Evolutionary conservation across 2,888 invertebrate genomes (phyloP).

Genomic region (Napeogenes inachia): DNA sequence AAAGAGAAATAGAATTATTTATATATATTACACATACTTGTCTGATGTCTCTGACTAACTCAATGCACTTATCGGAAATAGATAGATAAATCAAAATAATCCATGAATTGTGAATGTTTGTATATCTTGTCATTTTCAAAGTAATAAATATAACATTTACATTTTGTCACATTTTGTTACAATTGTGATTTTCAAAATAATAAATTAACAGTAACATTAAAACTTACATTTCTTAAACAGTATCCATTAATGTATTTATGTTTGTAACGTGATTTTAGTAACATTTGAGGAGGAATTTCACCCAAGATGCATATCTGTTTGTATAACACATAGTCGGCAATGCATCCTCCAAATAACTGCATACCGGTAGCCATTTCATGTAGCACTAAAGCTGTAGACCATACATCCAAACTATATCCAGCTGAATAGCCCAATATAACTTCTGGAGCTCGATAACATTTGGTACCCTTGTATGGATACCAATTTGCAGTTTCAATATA

Average conservation of each 20-base stretch:
- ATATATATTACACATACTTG: background rate
- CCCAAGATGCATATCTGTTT: slow-evolving; percentile 49
- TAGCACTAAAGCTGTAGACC: slow-evolving; percentile 54
- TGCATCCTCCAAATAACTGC: slow-evolving; percentile 40
- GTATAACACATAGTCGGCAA: slow-evolving; percentile 47
- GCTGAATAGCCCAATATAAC: slow-evolving; percentile 49
- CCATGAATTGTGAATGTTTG: too few species aligned
- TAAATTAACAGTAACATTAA: background rate
- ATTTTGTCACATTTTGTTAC: background rate
- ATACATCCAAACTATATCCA: slow-evolving; percentile 50
- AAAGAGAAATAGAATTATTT: slow-evolving; percentile 35
- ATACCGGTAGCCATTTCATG: slow-evolving; percentile 50
- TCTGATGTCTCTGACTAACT: too few species aligned
- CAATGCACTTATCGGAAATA: too few species aligned
- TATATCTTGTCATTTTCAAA: too few species aligned
- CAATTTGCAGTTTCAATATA: slow-evolving; percentile 24
- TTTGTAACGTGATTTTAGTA: slow-evolving; percentile 34
- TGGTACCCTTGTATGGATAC: slow-evolving; percentile 38
- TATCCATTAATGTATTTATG: slow-evolving; percentile 36
- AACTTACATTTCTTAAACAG: background rate
- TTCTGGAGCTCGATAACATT: slow-evolving; percentile 54
- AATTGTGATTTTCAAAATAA: too few species aligned
- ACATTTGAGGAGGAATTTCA: slow-evolving; percentile 41
- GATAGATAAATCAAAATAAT: too few species aligned
- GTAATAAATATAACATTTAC: background rate